Percentiles rank a stretch among this genome's conserved stretches.
Evolutionary conservation across 2,797 vertebrate genomes (phyloP).

Genomic region (Takifugu ocellatus): DNA sequence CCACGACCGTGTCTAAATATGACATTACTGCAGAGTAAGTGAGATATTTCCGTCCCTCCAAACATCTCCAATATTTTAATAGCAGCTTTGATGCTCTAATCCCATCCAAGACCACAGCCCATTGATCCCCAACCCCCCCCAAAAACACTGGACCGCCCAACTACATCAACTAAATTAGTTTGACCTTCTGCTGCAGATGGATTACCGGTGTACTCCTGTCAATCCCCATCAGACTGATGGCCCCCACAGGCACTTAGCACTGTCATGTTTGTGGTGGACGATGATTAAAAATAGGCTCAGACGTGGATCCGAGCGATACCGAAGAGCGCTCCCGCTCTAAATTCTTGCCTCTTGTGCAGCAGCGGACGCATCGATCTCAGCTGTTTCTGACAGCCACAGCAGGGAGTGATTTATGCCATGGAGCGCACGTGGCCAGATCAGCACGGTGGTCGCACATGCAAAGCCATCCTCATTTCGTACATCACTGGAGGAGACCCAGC

Average conservation of each 20-base stretch:
- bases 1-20: neutral
- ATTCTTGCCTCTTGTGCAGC: too few species aligned
- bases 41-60: too few species aligned
- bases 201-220: conserved; percentile 50
- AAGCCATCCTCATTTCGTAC: conserved; percentile 3
- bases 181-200: conserved; percentile 54
- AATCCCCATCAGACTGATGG: conserved; percentile 63
- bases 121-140: conserved; percentile 26
- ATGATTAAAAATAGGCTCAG: conserved; percentile 31
- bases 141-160: conserved; percentile 38
- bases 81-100: conserved; percentile 49
- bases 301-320: conserved; percentile 6
- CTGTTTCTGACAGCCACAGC: conserved; percentile 44
- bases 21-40: too few species aligned
- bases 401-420: conserved; percentile 52
- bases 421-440: conserved; percentile 5
- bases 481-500: conserved; percentile 38
- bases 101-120: conserved; percentile 40
- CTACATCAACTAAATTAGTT: conserved; percentile 59
- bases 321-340: too few species aligned
- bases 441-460: conserved; percentile 10
- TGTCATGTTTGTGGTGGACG: conserved; percentile 4
- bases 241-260: conserved; percentile 30
- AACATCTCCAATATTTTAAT: conserved; percentile 11
- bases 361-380: conserved; percentile 42